phyloP scores from a whole-genome alignment of 1,140 invertebrate genomes.

The Sminthurides bifidus region DNA sequence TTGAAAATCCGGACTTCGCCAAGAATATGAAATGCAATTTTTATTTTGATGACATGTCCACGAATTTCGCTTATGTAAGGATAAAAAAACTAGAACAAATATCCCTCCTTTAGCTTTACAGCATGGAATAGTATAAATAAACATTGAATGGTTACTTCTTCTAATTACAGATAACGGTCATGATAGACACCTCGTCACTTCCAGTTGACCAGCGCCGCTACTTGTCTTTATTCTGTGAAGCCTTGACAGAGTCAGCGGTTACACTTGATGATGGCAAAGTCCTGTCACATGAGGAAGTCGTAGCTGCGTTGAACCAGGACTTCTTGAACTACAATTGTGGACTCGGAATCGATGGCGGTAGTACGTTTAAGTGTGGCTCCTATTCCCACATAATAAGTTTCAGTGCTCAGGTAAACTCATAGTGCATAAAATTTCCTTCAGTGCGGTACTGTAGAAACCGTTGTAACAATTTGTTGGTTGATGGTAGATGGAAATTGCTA shows the following conservation, averaged over 20 bases:
- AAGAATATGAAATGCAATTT: slow-evolving; percentile 41
- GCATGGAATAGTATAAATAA: background rate
- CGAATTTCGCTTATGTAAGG: slow-evolving; percentile 74
- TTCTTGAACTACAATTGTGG: slow-evolving; percentile 47
- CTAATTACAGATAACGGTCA: slow-evolving; percentile 43
- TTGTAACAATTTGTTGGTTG: background rate
- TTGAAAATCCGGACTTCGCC: slow-evolving; percentile 32
- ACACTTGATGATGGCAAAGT: slow-evolving; percentile 43
- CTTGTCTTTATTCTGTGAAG: slow-evolving; percentile 58
- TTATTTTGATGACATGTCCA: slow-evolving; percentile 64
- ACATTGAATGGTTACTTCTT: too few relatives aligned
- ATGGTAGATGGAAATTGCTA: slow-evolving; percentile 55
- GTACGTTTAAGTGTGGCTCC: slow-evolving; percentile 48
- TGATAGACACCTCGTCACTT: slow-evolving; percentile 58
- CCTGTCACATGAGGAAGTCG: slow-evolving; percentile 57
- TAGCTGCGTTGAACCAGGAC: slow-evolving; percentile 60
- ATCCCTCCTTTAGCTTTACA: background rate
- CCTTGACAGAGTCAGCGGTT: slow-evolving; percentile 54
- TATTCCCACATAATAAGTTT: slow-evolving; percentile 49
- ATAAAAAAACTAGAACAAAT: slow-evolving; percentile 19
- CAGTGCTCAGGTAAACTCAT: slow-evolving; percentile 38
- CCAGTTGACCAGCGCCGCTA: slow-evolving; percentile 50
- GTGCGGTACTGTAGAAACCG: background rate
- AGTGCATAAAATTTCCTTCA: background rate
- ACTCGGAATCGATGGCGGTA: slow-evolving; percentile 47